Base-by-base conservation (phyloP, 2,888 invertebrate species). In the Chirona hameri region DNA sequence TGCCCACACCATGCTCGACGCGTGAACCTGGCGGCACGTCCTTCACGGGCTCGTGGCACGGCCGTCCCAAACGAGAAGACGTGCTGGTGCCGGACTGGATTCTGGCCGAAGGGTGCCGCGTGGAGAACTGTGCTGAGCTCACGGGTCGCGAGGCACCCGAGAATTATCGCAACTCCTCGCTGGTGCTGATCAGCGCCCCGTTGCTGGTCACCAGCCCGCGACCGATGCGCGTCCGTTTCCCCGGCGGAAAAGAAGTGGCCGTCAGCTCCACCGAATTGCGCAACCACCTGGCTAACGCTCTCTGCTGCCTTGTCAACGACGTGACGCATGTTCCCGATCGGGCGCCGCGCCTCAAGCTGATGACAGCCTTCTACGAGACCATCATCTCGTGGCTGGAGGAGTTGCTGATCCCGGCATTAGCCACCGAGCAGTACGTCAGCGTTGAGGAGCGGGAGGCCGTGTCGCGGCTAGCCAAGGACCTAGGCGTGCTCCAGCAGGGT, bases 111-210 rank as follows among this genome's bases (percentile, higher is more conserved):
- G 76, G 76, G 21, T 76, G 76, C 24, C 76, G 24, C 76, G 76
- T 76, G 76, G 76, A 76, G 76, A 76, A 76, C 76, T 76, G 76
- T 39, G 76, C 76, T 24, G 76, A 76, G 46, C 76, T 76, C 76
- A 76, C 46, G 39, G 76, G 76, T 9, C 76, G 76, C 76, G 76
- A 76, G 76, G 76, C 76, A 4, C 76, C 76, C 10, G 76, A 76
- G 46, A 76, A 24, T 12, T 46, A 46, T 10, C 76, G 76, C 24
- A 76, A 76, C 76, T 39, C 76, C 24, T 76, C 76, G 24, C 46
- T 9, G 21, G 76, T 76, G 46, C 5, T 12, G n/a, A 76, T 46
- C 18, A 39, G 31, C 46, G 24, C 76, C 1, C 76, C 76, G 7
- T 24, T 46, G 46, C 46, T 76, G 39, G 21, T 76, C 18, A 76